Evolutionary conservation across 2,797 vertebrate species (phyloP).

Genomic region (Amblyraja radiata): DNA sequence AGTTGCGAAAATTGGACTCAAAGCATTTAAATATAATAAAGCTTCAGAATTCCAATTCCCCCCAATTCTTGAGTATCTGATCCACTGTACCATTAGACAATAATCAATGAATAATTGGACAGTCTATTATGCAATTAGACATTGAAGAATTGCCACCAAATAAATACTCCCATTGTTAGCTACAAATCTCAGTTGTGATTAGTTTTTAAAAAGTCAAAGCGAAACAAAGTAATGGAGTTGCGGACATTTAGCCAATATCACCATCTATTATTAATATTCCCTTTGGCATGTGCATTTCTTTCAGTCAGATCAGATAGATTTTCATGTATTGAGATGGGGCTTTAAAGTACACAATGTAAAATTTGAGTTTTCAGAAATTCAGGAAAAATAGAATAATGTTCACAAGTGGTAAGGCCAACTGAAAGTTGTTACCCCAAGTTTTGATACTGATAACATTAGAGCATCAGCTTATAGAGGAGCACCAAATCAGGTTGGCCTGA

Average conservation of each 20-base stretch:
- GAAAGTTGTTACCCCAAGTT: background rate
- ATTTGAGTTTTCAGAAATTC: too few relatives aligned
- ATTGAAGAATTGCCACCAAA: background rate
- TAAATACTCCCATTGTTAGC: background rate
- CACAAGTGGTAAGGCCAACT: background rate
- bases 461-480: background rate
- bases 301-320: background rate
- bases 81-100: too few relatives aligned
- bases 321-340: background rate
- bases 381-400: background rate
- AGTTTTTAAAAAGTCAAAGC: background rate
- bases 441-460: background rate
- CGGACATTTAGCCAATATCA: background rate
- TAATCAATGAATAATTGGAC: too few relatives aligned
- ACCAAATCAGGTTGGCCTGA: background rate
- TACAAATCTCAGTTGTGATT: background rate
- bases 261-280: background rate
- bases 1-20: background rate
- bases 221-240: background rate
- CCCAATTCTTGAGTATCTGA: background rate
- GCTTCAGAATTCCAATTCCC: background rate
- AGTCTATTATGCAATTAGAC: background rate
- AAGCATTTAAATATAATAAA: background rate
- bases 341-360: background rate
- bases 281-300: background rate